Evolutionary conservation across 2,113 vertebrate genomes (phyloP).

Genomic region (Capreolus pygargus): DNA sequence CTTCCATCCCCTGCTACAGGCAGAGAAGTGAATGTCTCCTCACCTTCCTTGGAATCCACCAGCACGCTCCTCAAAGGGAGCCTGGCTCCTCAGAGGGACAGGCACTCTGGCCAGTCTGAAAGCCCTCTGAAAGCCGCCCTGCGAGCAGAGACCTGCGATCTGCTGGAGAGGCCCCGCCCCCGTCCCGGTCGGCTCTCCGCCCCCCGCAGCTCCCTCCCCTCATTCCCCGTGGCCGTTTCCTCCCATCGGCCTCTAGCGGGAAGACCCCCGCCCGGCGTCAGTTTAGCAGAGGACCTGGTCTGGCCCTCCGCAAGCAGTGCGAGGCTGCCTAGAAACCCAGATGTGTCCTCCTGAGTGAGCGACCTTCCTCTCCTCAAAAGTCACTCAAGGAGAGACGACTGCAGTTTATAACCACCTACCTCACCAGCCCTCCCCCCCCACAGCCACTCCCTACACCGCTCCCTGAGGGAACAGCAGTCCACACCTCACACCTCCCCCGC

Average conservation of each 20-base stretch:
- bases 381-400: background rate
- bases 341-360: background rate
- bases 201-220: background rate
- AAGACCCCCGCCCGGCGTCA: background rate
- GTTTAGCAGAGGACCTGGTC: background rate
- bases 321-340: background rate
- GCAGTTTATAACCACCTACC: background rate
- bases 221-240: background rate
- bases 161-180: rapidly evolving
- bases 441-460: background rate
- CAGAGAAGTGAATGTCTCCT: background rate
- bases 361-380: background rate
- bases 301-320: background rate
- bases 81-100: background rate
- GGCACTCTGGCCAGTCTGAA: background rate
- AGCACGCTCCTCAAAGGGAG: rapidly evolving
- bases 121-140: background rate
- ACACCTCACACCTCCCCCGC: background rate
- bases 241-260: background rate
- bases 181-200: background rate
- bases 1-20: background rate
- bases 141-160: background rate
- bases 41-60: background rate
- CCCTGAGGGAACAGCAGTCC: background rate
- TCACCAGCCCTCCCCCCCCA: background rate